Conservation (phyloP, 2,888 invertebrate species). For the Latrodectus hesperus region DNA sequence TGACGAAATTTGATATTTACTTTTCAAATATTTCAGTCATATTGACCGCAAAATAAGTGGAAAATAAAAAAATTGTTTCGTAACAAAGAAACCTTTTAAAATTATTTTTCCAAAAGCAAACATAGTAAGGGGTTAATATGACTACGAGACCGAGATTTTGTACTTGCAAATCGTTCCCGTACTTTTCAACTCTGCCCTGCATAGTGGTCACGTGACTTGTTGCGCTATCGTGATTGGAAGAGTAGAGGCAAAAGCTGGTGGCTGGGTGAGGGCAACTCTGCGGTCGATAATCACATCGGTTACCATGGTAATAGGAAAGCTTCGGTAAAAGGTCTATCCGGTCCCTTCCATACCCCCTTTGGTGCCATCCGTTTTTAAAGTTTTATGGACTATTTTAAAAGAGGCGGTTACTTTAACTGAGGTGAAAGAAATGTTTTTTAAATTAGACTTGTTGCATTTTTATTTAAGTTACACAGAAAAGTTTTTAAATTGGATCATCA, state of each 20-base stretch:
- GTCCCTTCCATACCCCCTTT: slow-evolving; percentile 10
- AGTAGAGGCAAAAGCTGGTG: neutral
- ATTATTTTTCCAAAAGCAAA: neutral
- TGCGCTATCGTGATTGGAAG: slow-evolving; percentile 51
- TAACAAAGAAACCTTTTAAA: neutral
- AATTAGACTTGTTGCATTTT: no score
- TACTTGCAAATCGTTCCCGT: slow-evolving; percentile 58
- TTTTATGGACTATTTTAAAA: neutral
- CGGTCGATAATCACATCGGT: slow-evolving; percentile 59
- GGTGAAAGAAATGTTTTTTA: no score
- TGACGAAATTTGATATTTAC: no score
- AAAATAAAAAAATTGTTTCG: neutral
- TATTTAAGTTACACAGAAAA: no score
- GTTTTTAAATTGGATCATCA: no score
- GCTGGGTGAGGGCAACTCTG: slow-evolving; percentile 28
- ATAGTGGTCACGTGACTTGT: slow-evolving; percentile 60
- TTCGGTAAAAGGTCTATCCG: slow-evolving; percentile 58
- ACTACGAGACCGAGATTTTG: slow-evolving; percentile 18
- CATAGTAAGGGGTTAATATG: neutral
- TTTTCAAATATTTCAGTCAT: no score
- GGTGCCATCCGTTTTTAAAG: neutral
- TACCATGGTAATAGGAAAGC: slow-evolving; percentile 43
- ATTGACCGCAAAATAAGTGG: no score
- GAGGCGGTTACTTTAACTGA: neutral
- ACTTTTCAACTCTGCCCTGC: slow-evolving; percentile 44